Conservation (phyloP, 2,888 invertebrate genomes). For the Ernsta delagoae region DNA sequence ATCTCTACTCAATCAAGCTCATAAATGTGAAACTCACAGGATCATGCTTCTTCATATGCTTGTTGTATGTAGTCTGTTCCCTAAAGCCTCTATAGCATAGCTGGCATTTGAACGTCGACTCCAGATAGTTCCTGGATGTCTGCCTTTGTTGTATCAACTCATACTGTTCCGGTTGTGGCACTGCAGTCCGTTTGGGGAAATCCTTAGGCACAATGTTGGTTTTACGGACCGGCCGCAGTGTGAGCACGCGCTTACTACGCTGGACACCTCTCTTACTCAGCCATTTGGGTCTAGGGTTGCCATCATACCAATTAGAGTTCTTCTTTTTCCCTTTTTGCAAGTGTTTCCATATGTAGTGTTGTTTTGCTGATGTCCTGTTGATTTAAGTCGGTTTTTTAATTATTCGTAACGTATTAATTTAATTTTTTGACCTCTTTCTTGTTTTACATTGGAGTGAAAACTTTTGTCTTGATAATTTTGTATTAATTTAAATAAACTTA, state of each 20-base stretch:
- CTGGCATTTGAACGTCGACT: slow-evolving; percentile 66
- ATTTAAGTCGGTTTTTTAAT: no score
- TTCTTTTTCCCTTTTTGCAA: slow-evolving; percentile 58
- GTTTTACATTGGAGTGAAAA: no score
- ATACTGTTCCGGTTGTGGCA: slow-evolving; percentile 71
- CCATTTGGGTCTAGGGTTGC: slow-evolving; percentile 55
- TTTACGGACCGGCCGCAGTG: slow-evolving; percentile 51
- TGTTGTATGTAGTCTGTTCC: slow-evolving; percentile 59
- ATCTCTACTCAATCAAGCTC: no score
- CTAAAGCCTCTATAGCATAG: slow-evolving; percentile 70
- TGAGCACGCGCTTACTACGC: slow-evolving; percentile 42
- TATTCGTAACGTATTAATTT: no score
- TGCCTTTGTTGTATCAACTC: slow-evolving; percentile 59
- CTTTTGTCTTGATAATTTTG: no score
- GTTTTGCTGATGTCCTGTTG: slow-evolving; percentile 67
- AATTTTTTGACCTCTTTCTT: no score
- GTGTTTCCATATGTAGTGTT: slow-evolving; percentile 67
- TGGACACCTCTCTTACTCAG: slow-evolving; percentile 54
- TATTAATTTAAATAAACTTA: no score
- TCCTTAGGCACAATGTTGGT: slow-evolving; percentile 58
- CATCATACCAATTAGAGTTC: slow-evolving; percentile 56
- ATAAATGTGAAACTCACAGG: slow-evolving; percentile 55
- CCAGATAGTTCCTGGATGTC: slow-evolving; percentile 64
- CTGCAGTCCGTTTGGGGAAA: slow-evolving; percentile 60
- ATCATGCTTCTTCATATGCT: slow-evolving; percentile 77